Conservation (phyloP, 2,113 vertebrate species). For the Notothenia coriiceps region DNA sequence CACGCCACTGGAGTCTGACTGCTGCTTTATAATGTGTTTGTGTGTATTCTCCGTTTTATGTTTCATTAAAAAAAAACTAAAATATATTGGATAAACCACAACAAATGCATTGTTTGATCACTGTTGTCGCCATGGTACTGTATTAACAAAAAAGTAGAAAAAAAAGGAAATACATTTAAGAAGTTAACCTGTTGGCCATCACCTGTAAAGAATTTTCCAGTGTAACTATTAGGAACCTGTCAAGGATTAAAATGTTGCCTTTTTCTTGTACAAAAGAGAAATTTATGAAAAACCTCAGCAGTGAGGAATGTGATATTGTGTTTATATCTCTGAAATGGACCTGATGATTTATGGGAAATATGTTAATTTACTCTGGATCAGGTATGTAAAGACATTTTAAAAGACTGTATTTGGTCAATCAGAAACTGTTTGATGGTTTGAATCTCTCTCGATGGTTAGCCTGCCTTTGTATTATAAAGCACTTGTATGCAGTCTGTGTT, state of each 20-base stretch:
- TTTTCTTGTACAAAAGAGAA: slow-evolving; percentile 99
- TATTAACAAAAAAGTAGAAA: slow-evolving; percentile 77
- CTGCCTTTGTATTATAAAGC: slow-evolving; percentile 94
- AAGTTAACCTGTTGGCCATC: slow-evolving; percentile 87
- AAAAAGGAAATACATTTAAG: slow-evolving; percentile 47
- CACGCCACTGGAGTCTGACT: slow-evolving; percentile 90
- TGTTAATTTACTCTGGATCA: slow-evolving; percentile 98
- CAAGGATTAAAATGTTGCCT: slow-evolving; percentile 92
- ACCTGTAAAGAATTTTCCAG: slow-evolving; percentile 90
- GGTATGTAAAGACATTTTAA: slow-evolving; percentile 97
- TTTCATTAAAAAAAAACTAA: slow-evolving; percentile 86
- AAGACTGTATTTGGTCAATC: slow-evolving; percentile 90
- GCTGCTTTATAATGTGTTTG: slow-evolving; percentile 91
- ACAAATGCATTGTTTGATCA: slow-evolving; percentile 92
- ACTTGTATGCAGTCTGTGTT: slow-evolving; percentile 93
- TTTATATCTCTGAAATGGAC: slow-evolving; percentile 97
- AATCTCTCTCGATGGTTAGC: slow-evolving; percentile 89
- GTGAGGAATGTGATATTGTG: slow-evolving; percentile 95
- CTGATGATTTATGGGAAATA: slow-evolving; percentile 93
- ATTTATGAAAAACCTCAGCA: slow-evolving; percentile 95
- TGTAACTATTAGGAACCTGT: slow-evolving; percentile 96
- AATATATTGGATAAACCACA: slow-evolving; percentile 77
- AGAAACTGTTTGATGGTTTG: slow-evolving; percentile 89
- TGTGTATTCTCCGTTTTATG: slow-evolving; percentile 87
- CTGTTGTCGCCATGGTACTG: slow-evolving; percentile 96